phyloP scores from a whole-genome alignment of 2,797 vertebrate species.

The Florisuga fusca region DNA sequence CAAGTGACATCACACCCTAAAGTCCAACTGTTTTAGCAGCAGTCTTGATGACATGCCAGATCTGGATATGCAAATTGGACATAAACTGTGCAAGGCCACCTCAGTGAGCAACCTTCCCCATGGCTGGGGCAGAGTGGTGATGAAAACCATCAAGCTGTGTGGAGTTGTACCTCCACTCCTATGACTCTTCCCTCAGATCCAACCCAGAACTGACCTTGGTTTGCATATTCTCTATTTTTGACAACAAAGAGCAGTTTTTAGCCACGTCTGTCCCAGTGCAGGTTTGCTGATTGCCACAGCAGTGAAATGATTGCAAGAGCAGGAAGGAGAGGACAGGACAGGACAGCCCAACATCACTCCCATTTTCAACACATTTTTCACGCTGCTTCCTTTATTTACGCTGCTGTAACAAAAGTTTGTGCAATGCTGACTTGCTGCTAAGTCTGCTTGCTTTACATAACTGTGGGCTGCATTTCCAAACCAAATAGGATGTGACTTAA shows the following conservation, averaged over 20 bases:
- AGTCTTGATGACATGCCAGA: background rate
- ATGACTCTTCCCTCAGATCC: background rate
- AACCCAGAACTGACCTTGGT: background rate
- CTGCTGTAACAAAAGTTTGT: slow-evolving; percentile 46
- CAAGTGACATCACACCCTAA: background rate
- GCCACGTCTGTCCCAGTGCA: background rate
- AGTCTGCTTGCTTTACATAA: slow-evolving; percentile 52
- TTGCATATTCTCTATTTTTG: background rate
- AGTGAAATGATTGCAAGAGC: background rate
- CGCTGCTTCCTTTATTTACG: slow-evolving; percentile 39
- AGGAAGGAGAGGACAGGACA: background rate
- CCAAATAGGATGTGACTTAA: slow-evolving; percentile 57
- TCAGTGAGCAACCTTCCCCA: background rate
- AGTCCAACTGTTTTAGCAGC: background rate
- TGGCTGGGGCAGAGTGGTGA: background rate
- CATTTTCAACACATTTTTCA: slow-evolving; percentile 29
- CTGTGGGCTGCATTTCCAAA: slow-evolving; percentile 55
- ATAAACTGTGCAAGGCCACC: background rate
- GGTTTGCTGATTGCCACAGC: background rate
- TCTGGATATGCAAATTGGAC: background rate
- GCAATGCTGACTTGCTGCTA: slow-evolving; percentile 45
- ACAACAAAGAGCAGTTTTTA: background rate
- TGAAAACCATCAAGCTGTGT: background rate
- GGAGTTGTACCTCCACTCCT: background rate
- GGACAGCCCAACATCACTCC: background rate